Evolutionary conservation across 2,113 vertebrate species (phyloP), one percentile per base, ranked within the genome.

Genomic region (Podiceps cristatus): DNA sequence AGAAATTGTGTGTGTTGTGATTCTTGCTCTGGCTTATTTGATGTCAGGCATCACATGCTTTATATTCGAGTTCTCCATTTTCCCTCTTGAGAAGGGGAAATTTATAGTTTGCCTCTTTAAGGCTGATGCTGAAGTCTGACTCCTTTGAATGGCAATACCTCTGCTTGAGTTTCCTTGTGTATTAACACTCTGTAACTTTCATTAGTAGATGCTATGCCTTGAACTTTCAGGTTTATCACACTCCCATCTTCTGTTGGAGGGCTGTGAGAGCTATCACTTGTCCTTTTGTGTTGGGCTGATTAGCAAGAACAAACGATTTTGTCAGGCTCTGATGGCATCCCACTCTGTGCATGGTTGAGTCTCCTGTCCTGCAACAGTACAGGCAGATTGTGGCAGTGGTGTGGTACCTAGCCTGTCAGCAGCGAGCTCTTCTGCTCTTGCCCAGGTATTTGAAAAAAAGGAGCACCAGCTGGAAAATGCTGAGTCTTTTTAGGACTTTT

Each of bases 221-320:
- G 81, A 95, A 68, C 72, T 78, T 22, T 63, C 50, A 81, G 9
- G 75, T 58, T 82, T n/a, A 86, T 92, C 90, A 96, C 1, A 11
- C 60, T 60, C 81, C 88, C 31, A 60, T 92, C 66, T 83, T 84
- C 74, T 71, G 86, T 53, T 93, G 50, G 71, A 31, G 31, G 28
- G 42, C 8, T 6, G 24, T 62, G 85, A 90, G 35, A 94, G 62
- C 42, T 87, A 87, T 91, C 75, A 90, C 90, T 89, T 96, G 60
- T 82, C 62, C 31, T 74, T 95, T 94, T 85, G 92, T 73, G 52
- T 73, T 81, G 37, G 82, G 78, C 68, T 55, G 94, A 63, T 93
- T 91, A 96, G 37, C 40, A 78, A 95, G 92, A 93, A 94, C 86
- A 88, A 71, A 92, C 86, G 81, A 93, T 88, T 93, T 58, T 96